Base-by-base conservation (phyloP, 2,797 vertebrate species). In the Diglossa cyanea region DNA sequence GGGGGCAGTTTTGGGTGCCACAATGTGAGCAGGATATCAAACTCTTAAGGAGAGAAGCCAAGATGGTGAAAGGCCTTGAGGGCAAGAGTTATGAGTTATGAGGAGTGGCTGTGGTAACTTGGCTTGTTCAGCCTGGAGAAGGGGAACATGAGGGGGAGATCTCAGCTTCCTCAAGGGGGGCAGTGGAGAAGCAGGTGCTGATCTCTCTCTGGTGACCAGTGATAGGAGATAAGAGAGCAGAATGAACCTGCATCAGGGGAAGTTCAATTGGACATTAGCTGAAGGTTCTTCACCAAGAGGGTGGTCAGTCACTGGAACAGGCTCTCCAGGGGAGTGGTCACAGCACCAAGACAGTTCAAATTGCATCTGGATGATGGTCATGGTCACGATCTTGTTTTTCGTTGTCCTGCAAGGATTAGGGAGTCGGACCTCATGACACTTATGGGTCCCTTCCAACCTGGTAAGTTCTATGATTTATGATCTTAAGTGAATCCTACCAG, bases 11-110 rank as follows among this genome's bases (percentile, higher is more conserved):
- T 8, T 37, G 37, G 16, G 11, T 1, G 3, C 6, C 37, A 48
- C 62, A 25, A 4, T 14, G 18, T 11, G 6, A 54, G 50, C 21
- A 68, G 17, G 35, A 50, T 17, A 20, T 48, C n/a, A 37, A 37
- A 71, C 8, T n/a, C 8, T 24, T 18, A 16, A 53, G 73, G 14
- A 68, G 17, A 39, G n/a, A 1, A 3, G 61, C 14, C 37, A 33
- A 60, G 50, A 62, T 25, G 18, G 20, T 54, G 54, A 47, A 79
- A 58, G 17, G 48, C 11, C 35, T 75, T 3, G 2, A 73, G 21
- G 40, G 50, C n/a, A 72, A 76, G 50, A 53, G 23, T 33, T n/a
- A 6, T 0, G 50, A 53, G 23, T 33, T n/a, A 6, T 0, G 3
- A 61, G 33, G 28, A 75, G 31, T 12, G 13, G 17, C 35, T 70